phyloP scores from a whole-genome alignment of 2,797 vertebrate genomes.

The Pyrocephalus nanus region DNA sequence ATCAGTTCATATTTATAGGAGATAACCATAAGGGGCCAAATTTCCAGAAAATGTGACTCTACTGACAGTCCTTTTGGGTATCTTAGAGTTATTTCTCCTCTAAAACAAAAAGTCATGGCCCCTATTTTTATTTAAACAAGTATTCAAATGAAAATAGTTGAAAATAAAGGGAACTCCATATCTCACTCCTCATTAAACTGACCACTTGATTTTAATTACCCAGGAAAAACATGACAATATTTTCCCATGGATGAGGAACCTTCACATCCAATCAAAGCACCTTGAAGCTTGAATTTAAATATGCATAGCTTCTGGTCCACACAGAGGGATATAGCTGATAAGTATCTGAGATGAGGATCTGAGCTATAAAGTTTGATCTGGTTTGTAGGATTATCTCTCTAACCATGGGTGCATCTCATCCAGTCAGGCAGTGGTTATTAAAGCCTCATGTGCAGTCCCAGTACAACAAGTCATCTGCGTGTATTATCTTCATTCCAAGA shows the following conservation, averaged over 20 bases:
- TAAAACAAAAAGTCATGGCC: not conserved
- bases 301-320: not conserved
- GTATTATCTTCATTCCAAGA: conserved; percentile 8
- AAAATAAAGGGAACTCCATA: not conserved
- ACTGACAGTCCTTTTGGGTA: not conserved
- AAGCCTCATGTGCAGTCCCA: not conserved
- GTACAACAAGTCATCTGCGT: not conserved
- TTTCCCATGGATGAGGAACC: not conserved
- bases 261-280: not conserved
- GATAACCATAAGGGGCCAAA: not conserved
- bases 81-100: not conserved
- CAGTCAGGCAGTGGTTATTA: not conserved
- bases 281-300: conserved; percentile 1
- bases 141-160: not conserved
- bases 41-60: not conserved
- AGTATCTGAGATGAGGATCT: not conserved
- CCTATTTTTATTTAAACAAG: not conserved
- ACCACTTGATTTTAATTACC: conserved; percentile 38
- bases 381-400: not conserved
- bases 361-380: not conserved
- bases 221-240: not conserved
- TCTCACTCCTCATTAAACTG: conserved; percentile 7
- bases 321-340: not conserved
- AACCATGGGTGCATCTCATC: not conserved
- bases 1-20: not conserved